Percentiles rank a stretch among this genome's conserved stretches.
Evolutionary conservation across 2,797 vertebrate species (phyloP).

Genomic region (Esox lucius): DNA sequence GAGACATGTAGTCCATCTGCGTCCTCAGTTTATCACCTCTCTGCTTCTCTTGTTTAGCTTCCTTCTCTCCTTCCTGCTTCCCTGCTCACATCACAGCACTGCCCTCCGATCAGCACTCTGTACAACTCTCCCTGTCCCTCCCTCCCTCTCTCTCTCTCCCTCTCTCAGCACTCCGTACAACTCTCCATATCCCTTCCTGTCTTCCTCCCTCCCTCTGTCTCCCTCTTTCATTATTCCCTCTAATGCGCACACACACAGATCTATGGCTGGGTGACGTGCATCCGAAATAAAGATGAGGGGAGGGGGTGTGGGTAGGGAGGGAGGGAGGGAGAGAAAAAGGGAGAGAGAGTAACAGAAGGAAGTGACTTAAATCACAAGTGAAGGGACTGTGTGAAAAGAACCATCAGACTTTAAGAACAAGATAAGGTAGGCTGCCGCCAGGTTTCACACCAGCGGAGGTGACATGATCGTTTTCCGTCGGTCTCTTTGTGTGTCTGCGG

Average conservation of each 20-base stretch:
- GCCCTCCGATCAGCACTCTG: constrained; percentile 52
- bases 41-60: constrained; percentile 51
- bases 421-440: neutral
- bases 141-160: constrained; percentile 21
- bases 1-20: constrained; percentile 44
- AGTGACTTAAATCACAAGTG: constrained; percentile 67
- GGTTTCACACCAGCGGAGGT: neutral
- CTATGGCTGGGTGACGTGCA: constrained; percentile 43
- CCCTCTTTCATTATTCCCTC: constrained; percentile 21
- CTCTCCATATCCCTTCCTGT: too few species aligned
- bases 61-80: constrained; percentile 49
- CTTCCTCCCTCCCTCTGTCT: too few species aligned
- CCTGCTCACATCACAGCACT: constrained; percentile 65
- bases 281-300: constrained; percentile 41
- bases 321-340: constrained; percentile 6
- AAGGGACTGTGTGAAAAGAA: constrained; percentile 79
- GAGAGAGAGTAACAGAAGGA: constrained; percentile 32
- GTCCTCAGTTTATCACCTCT: constrained; percentile 50
- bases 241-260: constrained; percentile 58
- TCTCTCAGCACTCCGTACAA: constrained; percentile 5
- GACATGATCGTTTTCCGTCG: neutral
- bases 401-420: constrained; percentile 50
- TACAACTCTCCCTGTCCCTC: constrained; percentile 44
- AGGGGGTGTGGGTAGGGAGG: neutral
- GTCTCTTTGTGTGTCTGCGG: neutral